Conservation (phyloP, 2,113 vertebrate species). For the Lamprotornis superbus region DNA sequence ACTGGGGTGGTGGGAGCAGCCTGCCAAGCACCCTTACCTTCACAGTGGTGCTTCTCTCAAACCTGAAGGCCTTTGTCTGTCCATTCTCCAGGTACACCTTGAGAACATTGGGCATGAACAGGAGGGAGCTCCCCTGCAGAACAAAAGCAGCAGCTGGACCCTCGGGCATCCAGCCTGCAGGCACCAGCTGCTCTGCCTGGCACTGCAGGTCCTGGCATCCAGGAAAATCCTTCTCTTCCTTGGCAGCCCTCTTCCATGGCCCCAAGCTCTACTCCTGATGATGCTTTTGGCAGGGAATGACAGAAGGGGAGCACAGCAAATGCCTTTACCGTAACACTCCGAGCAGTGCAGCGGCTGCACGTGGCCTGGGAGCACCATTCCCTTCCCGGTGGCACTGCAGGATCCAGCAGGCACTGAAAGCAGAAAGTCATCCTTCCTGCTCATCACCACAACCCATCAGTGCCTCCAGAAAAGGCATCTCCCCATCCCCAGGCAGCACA, state of each 20-base stretch:
- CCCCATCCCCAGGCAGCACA: background rate
- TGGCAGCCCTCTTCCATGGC: background rate
- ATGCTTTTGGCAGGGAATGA: background rate
- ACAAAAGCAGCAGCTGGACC: conserved; percentile 29
- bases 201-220: background rate
- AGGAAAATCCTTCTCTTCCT: background rate
- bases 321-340: background rate
- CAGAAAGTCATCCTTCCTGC: background rate
- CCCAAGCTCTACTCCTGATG: background rate
- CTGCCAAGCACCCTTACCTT: conserved; percentile 78
- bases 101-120: conserved; percentile 95
- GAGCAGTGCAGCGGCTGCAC: background rate
- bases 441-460: background rate
- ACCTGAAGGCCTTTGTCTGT: conserved; percentile 98
- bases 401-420: background rate
- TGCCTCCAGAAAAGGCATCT: background rate
- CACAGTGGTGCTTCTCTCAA: conserved; percentile 89
- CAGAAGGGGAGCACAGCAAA: background rate
- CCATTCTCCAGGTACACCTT: conserved; percentile 98
- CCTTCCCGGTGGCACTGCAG: background rate
- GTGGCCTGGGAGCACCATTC: background rate
- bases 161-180: rapidly evolving
- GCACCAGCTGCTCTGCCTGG: background rate
- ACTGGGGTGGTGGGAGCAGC: background rate
- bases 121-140: conserved; percentile 91